A percentile compares a stretch with the other conserved stretches of the same genome.
Evolutionary conservation across 2,113 vertebrate genomes (phyloP).

Genomic region (Myrmecophaga tridactyla): DNA sequence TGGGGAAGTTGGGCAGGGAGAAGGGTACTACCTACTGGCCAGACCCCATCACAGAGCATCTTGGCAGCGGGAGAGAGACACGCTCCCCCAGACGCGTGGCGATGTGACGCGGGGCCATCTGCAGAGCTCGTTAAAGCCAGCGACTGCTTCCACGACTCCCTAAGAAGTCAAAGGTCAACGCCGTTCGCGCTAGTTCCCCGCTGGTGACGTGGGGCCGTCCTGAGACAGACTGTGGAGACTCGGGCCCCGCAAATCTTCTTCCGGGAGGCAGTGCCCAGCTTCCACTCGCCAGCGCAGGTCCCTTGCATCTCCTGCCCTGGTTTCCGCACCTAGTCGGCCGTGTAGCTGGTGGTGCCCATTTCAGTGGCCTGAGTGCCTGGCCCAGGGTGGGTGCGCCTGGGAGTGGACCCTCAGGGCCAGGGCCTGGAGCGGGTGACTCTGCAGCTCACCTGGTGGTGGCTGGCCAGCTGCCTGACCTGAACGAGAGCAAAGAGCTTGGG

Average conservation of each 20-base stretch:
- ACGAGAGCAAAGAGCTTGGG: rapidly evolving
- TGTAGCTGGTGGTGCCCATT: too few relatives aligned
- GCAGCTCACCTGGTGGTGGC: background rate
- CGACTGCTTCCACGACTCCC: background rate
- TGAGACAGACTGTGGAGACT: rapidly evolving
- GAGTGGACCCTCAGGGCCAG: rapidly evolving
- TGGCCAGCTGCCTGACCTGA: rapidly evolving
- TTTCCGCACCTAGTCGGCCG: background rate
- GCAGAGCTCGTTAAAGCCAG: background rate
- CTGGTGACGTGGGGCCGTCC: background rate
- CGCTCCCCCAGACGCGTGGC: rapidly evolving
- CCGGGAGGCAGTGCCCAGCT: too few relatives aligned
- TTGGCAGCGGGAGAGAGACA: background rate
- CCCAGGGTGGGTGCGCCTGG: background rate
- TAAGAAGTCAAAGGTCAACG: background rate
- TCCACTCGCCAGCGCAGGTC: background rate
- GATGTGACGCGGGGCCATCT: rapidly evolving
- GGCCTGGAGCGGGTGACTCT: too few relatives aligned
- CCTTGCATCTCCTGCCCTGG: background rate
- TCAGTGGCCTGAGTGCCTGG: rapidly evolving
- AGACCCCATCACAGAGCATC: background rate
- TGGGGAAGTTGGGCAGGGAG: background rate
- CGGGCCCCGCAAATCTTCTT: background rate
- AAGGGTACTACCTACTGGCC: background rate
- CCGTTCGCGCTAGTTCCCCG: too few relatives aligned